Conservation (phyloP, 2,797 vertebrate genomes). For the Menidia menidia region DNA sequence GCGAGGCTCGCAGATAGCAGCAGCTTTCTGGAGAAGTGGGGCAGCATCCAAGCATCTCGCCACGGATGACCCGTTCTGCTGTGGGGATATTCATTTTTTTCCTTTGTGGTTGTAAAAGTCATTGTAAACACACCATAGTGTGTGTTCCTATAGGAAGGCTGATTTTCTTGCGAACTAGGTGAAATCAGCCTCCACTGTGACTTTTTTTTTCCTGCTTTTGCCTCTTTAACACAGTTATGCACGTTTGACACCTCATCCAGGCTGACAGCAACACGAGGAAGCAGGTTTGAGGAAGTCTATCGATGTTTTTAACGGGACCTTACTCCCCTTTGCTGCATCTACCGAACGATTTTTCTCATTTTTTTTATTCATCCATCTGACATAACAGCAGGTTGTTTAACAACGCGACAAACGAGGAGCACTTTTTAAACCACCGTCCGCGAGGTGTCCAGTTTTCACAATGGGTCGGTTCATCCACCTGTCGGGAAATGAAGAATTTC, state of each 20-base stretch:
- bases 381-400: slow-evolving; percentile 35
- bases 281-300: slow-evolving; percentile 67
- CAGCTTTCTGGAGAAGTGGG: slow-evolving; percentile 36
- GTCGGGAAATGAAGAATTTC: slow-evolving; percentile 43
- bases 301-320: slow-evolving; percentile 50
- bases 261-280: slow-evolving; percentile 60
- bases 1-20: slow-evolving; percentile 27
- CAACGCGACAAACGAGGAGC: slow-evolving; percentile 52
- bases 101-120: neutral
- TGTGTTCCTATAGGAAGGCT: neutral
- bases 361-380: slow-evolving; percentile 8
- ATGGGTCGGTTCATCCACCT: slow-evolving; percentile 57
- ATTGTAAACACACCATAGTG: neutral
- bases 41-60: slow-evolving; percentile 51
- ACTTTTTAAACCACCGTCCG: slow-evolving; percentile 38
- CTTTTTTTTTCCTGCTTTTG: slow-evolving; percentile 6
- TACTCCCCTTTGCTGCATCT: slow-evolving; percentile 8
- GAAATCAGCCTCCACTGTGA: slow-evolving; percentile 11
- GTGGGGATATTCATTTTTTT: slow-evolving; percentile 15
- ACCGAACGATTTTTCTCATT: slow-evolving; percentile 22
- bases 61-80: slow-evolving; percentile 50
- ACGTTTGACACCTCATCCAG: slow-evolving; percentile 53
- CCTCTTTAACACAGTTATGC: slow-evolving; percentile 34
- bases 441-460: slow-evolving; percentile 33
- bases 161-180: slow-evolving; percentile 30